Conservation (phyloP, 2,113 vertebrate species). For the Dromas ardeola region DNA sequence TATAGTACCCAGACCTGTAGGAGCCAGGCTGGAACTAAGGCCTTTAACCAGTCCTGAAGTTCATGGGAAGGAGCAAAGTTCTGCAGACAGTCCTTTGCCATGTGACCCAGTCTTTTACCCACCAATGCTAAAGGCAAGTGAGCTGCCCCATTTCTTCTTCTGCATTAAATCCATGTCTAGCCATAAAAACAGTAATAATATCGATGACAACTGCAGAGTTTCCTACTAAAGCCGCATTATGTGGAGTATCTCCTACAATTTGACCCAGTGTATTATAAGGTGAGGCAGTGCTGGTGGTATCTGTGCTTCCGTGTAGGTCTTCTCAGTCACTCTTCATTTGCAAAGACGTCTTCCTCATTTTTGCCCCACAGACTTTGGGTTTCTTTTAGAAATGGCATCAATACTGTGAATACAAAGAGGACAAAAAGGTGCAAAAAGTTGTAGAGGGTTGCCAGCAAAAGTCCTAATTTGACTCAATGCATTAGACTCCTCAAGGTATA, state of each 20-base stretch:
- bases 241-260: background rate
- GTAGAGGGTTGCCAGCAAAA: background rate
- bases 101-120: background rate
- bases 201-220: background rate
- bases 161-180: background rate
- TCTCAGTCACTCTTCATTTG: background rate
- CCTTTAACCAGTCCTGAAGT: background rate
- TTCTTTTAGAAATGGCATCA: background rate
- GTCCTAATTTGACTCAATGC: background rate
- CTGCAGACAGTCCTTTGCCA: background rate
- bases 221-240: background rate
- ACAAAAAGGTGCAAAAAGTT: background rate
- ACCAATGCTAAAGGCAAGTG: background rate
- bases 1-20: background rate
- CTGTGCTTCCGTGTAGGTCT: background rate
- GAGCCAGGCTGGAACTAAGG: background rate
- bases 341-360: background rate
- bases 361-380: rapidly evolving
- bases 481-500: background rate
- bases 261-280: background rate
- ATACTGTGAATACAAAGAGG: background rate
- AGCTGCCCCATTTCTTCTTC: background rate
- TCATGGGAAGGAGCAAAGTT: background rate
- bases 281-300: background rate
- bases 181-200: background rate